A percentile compares a stretch with the other conserved stretches of the same genome.
Evolutionary conservation across 1,140 invertebrate genomes (phyloP).

Genomic region (Neotoxoptera formosana): DNA sequence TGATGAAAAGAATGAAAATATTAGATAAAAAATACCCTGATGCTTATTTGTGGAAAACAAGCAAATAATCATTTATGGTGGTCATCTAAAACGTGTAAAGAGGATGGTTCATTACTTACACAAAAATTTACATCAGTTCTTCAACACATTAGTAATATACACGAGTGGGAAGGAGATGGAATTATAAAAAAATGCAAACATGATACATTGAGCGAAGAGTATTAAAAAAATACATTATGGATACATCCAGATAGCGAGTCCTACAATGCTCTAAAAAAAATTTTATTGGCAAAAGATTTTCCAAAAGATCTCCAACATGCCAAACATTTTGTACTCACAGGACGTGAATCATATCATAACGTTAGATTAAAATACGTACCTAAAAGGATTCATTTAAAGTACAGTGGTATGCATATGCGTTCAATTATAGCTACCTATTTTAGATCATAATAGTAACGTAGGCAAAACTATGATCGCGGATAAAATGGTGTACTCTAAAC

Average conservation of each 20-base stretch:
- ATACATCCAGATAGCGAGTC: neutral
- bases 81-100: neutral
- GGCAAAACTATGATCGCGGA: neutral
- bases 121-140: neutral
- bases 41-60: slow-evolving; percentile 7
- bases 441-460: slow-evolving; percentile 25
- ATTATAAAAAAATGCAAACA: neutral
- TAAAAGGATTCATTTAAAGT: slow-evolving; percentile 33
- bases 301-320: slow-evolving; percentile 8
- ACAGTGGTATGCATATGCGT: neutral
- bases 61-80: slow-evolving; percentile 48
- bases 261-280: slow-evolving; percentile 21
- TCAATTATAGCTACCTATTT: slow-evolving; percentile 32
- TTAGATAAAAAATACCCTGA: neutral
- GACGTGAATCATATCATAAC: neutral
- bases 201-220: neutral
- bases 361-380: slow-evolving; percentile 30
- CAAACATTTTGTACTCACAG: slow-evolving; percentile 25
- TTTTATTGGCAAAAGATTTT: slow-evolving; percentile 16
- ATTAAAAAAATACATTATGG: neutral
- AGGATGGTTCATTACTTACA: neutral
- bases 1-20: neutral
- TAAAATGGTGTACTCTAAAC: neutral
- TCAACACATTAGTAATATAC: neutral
- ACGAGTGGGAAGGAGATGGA: neutral